A percentile compares a stretch with the other conserved stretches of the same genome.
Evolutionary conservation across 2,797 vertebrate species (phyloP).

Genomic region (Trachurus trachurus): DNA sequence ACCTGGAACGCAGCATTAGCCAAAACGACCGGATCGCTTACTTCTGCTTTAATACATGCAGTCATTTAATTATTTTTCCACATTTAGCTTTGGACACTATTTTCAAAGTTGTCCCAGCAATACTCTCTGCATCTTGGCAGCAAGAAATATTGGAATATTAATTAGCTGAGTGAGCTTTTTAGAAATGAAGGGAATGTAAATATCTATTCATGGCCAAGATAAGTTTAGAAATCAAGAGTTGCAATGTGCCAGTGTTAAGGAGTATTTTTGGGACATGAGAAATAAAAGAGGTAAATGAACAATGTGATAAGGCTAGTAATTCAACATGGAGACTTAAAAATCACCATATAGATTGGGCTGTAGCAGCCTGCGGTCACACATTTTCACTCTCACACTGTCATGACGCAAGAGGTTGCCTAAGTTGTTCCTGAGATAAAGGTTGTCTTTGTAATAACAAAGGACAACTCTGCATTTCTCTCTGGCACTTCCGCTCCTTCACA

Average conservation of each 20-base stretch:
- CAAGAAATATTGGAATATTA: conserved; percentile 5
- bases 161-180: conserved; percentile 5
- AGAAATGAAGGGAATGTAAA: conserved; percentile 11
- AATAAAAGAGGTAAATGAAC: neutral
- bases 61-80: neutral
- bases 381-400: conserved; percentile 54
- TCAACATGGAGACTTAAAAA: neutral
- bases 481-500: conserved; percentile 65
- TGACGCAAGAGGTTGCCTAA: conserved; percentile 65
- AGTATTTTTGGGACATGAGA: neutral
- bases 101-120: neutral
- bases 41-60: neutral
- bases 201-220: neutral
- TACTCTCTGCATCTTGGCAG: conserved; percentile 6
- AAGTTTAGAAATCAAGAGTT: neutral
- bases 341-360: conserved; percentile 5
- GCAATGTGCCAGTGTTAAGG: neutral
- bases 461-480: conserved; percentile 69
- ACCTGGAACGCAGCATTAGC: no score
- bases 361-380: conserved; percentile 46
- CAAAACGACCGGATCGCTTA: no score
- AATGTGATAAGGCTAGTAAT: neutral
- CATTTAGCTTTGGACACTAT: neutral
- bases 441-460: conserved; percentile 61
- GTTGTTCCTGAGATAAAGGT: conserved; percentile 69